Evolutionary conservation across 1,140 invertebrate genomes (phyloP).

Genomic region (Polypedilum vanderplanki): DNA sequence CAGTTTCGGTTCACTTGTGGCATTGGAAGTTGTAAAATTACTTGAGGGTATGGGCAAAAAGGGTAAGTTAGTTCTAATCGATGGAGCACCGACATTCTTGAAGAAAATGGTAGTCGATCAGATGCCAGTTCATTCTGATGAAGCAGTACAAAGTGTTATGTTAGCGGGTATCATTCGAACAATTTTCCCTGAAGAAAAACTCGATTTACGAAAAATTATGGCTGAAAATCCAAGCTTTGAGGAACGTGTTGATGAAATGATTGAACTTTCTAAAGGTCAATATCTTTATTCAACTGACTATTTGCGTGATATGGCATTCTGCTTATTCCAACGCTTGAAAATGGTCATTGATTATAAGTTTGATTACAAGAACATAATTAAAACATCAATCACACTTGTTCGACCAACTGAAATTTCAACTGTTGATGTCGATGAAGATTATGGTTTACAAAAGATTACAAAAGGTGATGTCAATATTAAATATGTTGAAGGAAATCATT

Average conservation of each 20-base stretch:
- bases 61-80: constrained; percentile 51
- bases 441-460: constrained; percentile 52
- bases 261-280: constrained; percentile 39
- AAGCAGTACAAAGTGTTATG: constrained; percentile 49
- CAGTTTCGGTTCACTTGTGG: constrained; percentile 56
- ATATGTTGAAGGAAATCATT: constrained; percentile 62
- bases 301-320: constrained; percentile 43
- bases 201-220: constrained; percentile 49
- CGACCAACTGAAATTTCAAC: constrained; percentile 51
- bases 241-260: constrained; percentile 37
- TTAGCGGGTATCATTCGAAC: constrained; percentile 48
- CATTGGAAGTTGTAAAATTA: constrained; percentile 48
- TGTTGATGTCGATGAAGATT: constrained; percentile 52
- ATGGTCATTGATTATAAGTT: constrained; percentile 50
- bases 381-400: constrained; percentile 54
- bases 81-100: constrained; percentile 53
- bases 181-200: constrained; percentile 48
- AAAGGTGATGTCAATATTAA: constrained; percentile 47
- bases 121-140: constrained; percentile 41
- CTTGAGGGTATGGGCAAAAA: constrained; percentile 51
- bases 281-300: constrained; percentile 47
- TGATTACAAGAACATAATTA: constrained; percentile 39
- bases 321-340: constrained; percentile 51
- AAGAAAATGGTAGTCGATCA: constrained; percentile 42
- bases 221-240: constrained; percentile 40